Percentiles rank a stretch among this genome's conserved stretches.
These are phyloP conservation scores for Oceanodroma leucorhoa DNA, from an alignment of 2,797 vertebrate genomes.

Conservation along the genomic window DNA sequence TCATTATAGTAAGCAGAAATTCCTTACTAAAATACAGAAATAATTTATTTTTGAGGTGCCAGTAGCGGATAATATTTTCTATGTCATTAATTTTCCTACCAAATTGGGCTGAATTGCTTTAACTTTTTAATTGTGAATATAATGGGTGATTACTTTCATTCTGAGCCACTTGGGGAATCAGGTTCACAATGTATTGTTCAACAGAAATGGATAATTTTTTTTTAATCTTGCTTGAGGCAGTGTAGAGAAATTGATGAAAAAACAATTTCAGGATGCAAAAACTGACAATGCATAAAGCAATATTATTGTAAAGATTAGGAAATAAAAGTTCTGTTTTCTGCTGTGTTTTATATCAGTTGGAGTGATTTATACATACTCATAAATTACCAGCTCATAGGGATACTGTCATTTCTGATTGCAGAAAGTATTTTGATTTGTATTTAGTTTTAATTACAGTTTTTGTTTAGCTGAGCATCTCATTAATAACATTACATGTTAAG, in stretches of 20 bases:
- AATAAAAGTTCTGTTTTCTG: constrained; percentile 22
- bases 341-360: constrained; percentile 16
- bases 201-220: background rate
- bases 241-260: background rate
- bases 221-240: background rate
- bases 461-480: constrained; percentile 60
- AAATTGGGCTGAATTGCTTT: background rate
- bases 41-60: background rate
- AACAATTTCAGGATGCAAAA: constrained; percentile 2
- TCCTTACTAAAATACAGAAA: background rate
- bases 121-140: background rate
- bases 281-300: background rate
- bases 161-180: background rate
- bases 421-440: constrained; percentile 59
- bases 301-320: constrained; percentile 7
- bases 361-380: constrained; percentile 32
- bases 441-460: constrained; percentile 75
- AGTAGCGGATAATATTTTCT: background rate
- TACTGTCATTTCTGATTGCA: constrained; percentile 53
- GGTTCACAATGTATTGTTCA: background rate
- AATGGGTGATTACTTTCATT: background rate
- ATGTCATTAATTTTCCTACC: background rate
- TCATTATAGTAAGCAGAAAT: background rate
- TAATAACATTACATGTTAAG: constrained; percentile 56
- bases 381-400: constrained; percentile 45